These are phyloP conservation scores for Hypolimnas misippus DNA, from an alignment of 2,888 invertebrate genomes.

Conservation along the genomic window DNA sequence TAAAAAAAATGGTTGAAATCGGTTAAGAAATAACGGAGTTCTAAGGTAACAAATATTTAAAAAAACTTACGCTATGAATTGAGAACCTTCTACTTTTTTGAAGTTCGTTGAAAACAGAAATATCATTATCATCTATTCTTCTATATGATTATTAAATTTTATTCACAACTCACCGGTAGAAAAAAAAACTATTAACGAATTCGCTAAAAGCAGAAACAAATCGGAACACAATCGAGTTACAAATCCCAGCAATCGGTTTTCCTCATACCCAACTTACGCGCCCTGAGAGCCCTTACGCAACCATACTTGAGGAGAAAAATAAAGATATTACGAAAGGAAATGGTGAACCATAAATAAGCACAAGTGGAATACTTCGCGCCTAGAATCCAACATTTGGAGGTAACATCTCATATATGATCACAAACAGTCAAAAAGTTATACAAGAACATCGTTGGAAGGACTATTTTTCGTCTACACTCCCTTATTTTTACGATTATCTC, in stretches of 20 bases:
- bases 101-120: too few species aligned
- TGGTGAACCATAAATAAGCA: conserved; percentile 68
- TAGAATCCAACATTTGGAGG: conserved; percentile 49
- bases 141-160: too few species aligned
- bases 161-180: too few species aligned
- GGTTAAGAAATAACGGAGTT: too few species aligned
- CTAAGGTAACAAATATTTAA: too few species aligned
- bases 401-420: conserved; percentile 43
- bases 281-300: conserved; percentile 49
- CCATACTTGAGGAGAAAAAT: conserved; percentile 48
- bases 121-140: too few species aligned
- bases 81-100: too few species aligned
- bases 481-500: conserved; percentile 37
- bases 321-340: conserved; percentile 67
- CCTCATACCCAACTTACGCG: conserved; percentile 39
- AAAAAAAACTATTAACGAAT: conserved; percentile 13
- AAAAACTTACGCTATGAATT: too few species aligned
- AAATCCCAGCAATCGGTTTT: conserved; percentile 36
- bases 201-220: conserved; percentile 21
- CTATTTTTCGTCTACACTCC: conserved; percentile 39
- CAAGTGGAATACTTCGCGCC: conserved; percentile 60
- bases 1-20: too few species aligned
- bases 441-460: conserved; percentile 33
- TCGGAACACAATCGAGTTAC: conserved; percentile 39
- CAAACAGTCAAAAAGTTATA: conserved; percentile 39